A percentile compares a stretch with the other conserved stretches of the same genome.
phyloP scores from a whole-genome alignment of 92 coral and sea anemone species.

The Parazoanthus swiftii region DNA sequence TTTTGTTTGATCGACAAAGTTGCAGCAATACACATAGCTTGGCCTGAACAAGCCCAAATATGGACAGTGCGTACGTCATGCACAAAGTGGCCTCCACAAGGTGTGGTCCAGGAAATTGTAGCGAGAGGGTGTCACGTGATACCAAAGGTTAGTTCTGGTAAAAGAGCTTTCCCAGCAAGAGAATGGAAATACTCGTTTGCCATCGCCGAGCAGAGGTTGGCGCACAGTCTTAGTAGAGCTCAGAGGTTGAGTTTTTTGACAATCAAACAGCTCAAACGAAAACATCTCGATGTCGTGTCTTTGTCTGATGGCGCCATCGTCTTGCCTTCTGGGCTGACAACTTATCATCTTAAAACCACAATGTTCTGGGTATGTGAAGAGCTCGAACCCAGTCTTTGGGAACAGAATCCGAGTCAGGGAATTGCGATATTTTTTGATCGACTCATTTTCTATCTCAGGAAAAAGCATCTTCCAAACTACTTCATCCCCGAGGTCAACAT shows the following conservation, averaged over 20 bases:
- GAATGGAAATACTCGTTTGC: conserved; percentile 59
- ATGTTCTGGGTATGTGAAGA: conserved; percentile 55
- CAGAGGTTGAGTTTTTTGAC: conserved; percentile 48
- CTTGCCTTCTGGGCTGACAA: conserved; percentile 46
- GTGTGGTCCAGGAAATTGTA: conserved; percentile 41
- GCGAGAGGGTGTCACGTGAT: conserved; percentile 53
- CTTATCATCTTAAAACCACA: conserved; percentile 52
- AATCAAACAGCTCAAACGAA: conserved; percentile 54
- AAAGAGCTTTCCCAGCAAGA: conserved; percentile 39
- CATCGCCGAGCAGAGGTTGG: conserved; percentile 50
- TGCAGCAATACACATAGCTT: conserved; percentile 52
- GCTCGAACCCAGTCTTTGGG: conserved; percentile 40
- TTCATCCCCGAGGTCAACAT: conserved; percentile 54
- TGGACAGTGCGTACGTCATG: conserved; percentile 41
- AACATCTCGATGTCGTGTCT: conserved; percentile 46
- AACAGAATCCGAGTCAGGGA: conserved; percentile 40
- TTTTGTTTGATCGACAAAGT: conserved; percentile 57
- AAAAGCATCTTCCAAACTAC: conserved; percentile 50
- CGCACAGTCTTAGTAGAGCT: conserved; percentile 46
- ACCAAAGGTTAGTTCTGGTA: conserved; percentile 48
- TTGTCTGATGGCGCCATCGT: conserved; percentile 30
- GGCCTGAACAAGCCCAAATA: conserved; percentile 39
- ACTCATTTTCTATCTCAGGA: conserved; percentile 33
- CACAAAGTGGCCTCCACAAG: conserved; percentile 49
- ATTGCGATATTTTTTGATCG: conserved; percentile 35